Evolutionary conservation across 1,140 invertebrate genomes (phyloP), one percentile per base, ranked within the genome.

Genomic region (Drosophila hydei): DNA sequence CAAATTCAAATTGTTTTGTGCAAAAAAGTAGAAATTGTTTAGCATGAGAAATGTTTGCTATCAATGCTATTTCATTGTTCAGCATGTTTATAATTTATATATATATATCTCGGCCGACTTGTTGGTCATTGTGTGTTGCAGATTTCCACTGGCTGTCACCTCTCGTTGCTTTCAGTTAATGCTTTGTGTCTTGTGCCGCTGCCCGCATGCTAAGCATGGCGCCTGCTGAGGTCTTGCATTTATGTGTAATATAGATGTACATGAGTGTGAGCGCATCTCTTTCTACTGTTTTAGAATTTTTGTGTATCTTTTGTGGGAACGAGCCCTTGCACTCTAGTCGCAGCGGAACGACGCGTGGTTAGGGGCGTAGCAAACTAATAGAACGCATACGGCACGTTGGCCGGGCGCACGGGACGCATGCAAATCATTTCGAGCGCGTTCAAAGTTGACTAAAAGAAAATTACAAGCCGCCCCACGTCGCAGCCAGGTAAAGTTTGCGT

Each of bases 401-500:
- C 36, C 50, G 36, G 18, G n/a, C 19, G 18, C 21, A 23, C 8
- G 65, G 18, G 21, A 55, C 40, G 62, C 79, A 62, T 84, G 79
- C 80, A 84, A 83, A 84, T 85, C 80, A 76, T 73, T 83, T 84
- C 64, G 76, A 69, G 72, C 62, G 67, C 76, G 71, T 75, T 84
- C 77, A 74, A 79, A 79, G 79, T 83, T 79, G 79, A 79, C 79
- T 83, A 72, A 77, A 83, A 84, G 79, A 81, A 83, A 84, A 79
- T 84, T 83, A 84, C 79, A 78, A 52, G 65, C 40, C 59, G 30
- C 16, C 33, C 58, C 45, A 51, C 19, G 42, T 60, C 52, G 36
- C 56, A 27, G 9, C 36, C 51, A 55, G 30, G 65, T 69, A 54
- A 64, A 69, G 58, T 69, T 69, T 54, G 59, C 21, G 65, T 54